Percentiles rank a stretch among this genome's conserved stretches.
Evolutionary conservation across 2,113 vertebrate genomes (phyloP).

Genomic region (Mus musculus): DNA sequence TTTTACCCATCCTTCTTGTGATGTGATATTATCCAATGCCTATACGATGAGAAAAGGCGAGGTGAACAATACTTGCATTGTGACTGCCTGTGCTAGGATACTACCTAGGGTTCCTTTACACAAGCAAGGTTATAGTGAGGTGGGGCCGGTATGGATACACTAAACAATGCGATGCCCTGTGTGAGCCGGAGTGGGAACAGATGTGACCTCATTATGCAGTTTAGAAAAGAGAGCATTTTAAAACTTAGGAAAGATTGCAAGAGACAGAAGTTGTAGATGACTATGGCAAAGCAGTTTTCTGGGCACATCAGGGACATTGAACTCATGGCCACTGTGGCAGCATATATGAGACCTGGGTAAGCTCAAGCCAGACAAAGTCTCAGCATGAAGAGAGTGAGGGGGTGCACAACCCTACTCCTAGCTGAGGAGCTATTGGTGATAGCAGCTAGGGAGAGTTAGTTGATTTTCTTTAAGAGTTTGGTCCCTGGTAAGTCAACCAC

Average conservation of each 20-base stretch:
- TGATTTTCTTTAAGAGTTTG: neutral
- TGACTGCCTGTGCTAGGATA: neutral
- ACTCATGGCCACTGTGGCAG: too few species aligned
- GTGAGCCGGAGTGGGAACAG: neutral
- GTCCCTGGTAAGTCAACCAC: neutral
- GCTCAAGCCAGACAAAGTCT: neutral
- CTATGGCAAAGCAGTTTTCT: neutral
- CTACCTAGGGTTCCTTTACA: neutral
- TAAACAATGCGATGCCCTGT: too few species aligned
- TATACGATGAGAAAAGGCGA: neutral
- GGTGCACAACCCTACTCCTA: too few species aligned
- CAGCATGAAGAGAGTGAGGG: neutral
- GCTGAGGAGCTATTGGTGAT: too few species aligned
- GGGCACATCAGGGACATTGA: neutral
- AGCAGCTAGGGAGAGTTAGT: neutral
- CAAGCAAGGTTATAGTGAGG: neutral
- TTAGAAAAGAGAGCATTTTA: neutral
- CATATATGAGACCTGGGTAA: neutral
- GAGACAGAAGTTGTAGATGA: too few species aligned
- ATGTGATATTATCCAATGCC: neutral
- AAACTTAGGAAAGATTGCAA: neutral
- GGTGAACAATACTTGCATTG: neutral
- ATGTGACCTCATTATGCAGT: neutral
- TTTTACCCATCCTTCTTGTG: neutral
- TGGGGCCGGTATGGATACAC: too few species aligned